Evolutionary conservation across 2,888 invertebrate species (phyloP).

Genomic region (Ormia ochracea): DNA sequence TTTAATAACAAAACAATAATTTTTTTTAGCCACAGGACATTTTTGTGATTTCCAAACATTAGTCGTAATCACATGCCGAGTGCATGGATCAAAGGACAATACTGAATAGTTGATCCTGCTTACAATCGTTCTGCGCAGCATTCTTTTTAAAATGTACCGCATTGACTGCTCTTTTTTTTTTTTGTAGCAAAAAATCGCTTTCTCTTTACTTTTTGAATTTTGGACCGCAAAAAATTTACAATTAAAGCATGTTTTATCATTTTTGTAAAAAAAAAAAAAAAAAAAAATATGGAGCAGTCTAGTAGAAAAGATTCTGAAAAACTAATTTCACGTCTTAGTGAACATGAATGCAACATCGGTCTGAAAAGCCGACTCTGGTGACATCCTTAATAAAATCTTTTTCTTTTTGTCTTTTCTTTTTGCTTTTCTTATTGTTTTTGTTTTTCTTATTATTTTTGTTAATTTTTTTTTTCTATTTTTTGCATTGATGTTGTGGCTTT

Average conservation of each 20-base stretch:
- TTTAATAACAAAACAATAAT: background rate
- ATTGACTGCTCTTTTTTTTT: constrained; percentile 61
- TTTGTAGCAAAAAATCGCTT: constrained; percentile 30
- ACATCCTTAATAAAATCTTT: constrained; percentile 18
- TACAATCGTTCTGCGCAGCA: background rate
- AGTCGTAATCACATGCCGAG: constrained; percentile 44
- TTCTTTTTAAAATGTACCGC: constrained; percentile 33
- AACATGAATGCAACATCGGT: constrained; percentile 37
- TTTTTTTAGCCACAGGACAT: constrained; percentile 58
- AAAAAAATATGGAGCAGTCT: constrained; percentile 22
- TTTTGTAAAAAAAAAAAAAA: too few species aligned
- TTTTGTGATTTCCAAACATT: constrained; percentile 54
- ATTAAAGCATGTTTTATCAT: constrained; percentile 41
- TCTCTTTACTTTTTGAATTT: background rate
- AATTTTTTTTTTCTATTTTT: background rate
- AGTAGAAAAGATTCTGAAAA: background rate
- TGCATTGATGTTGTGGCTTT: constrained; percentile 31
- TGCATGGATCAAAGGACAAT: constrained; percentile 20
- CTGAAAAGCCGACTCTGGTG: constrained; percentile 66
- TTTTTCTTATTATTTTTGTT: background rate
- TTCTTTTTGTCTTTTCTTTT: background rate
- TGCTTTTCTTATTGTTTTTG: background rate
- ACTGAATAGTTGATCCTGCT: constrained; percentile 38
- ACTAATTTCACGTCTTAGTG: constrained; percentile 73
- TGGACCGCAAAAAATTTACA: background rate